Evolutionary conservation across 2,797 vertebrate genomes (phyloP).

Genomic region (Bovichtus diacanthus): DNA sequence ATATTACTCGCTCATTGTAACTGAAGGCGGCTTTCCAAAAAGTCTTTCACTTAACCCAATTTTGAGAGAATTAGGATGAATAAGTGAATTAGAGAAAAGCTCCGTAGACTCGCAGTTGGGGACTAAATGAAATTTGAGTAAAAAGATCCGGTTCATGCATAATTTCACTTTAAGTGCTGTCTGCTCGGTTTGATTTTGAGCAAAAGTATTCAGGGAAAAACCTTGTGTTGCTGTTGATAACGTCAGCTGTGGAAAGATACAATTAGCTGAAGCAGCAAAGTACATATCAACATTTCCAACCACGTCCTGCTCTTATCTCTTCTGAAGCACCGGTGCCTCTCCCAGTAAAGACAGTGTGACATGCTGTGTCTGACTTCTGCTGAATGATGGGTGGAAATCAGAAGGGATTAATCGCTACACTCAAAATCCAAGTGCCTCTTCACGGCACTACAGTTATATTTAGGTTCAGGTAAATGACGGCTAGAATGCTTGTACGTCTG

Average conservation of each 20-base stretch:
- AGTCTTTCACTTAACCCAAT: not conserved
- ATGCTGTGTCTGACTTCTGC: slow-evolving; percentile 21
- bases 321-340: slow-evolving; percentile 24
- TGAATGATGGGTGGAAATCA: slow-evolving; percentile 59
- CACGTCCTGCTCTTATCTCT: slow-evolving; percentile 18
- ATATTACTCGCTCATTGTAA: slow-evolving; percentile 1
- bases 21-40: not conserved
- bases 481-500: slow-evolving; percentile 11
- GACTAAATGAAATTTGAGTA: not conserved
- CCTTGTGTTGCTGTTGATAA: not conserved
- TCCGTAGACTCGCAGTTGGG: not conserved
- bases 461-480: slow-evolving; percentile 38
- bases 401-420: slow-evolving; percentile 43
- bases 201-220: not conserved
- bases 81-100: not conserved
- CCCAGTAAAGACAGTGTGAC: slow-evolving; percentile 53
- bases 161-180: not conserved
- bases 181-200: slow-evolving; percentile 3
- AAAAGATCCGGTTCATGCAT: not conserved
- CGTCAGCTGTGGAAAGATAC: not conserved
- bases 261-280: slow-evolving; percentile 22
- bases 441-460: slow-evolving; percentile 10
- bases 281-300: slow-evolving; percentile 23
- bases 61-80: not conserved
- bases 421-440: slow-evolving; percentile 39